These are phyloP conservation scores for Ptilodon capucinus DNA, from an alignment of 2,888 invertebrate species.

Conservation along the genomic window DNA sequence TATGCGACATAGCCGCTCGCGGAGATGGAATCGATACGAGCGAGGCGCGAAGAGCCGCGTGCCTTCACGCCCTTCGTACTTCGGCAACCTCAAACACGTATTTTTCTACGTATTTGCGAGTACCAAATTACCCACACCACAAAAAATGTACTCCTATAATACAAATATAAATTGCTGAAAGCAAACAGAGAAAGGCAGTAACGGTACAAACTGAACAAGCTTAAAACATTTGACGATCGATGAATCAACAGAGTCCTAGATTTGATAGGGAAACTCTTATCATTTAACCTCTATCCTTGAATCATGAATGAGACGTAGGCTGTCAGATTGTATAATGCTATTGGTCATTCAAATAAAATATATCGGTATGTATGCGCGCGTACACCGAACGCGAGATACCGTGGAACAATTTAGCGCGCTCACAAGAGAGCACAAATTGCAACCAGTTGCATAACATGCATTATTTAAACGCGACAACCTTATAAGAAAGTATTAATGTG, in stretches of 20 bases:
- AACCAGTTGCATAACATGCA: constrained; percentile 79
- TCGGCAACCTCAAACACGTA: constrained; percentile 31
- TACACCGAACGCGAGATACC: constrained; percentile 33
- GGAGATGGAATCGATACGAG: constrained; percentile 66
- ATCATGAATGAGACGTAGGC: not conserved
- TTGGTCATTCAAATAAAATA: not conserved
- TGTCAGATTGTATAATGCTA: not conserved
- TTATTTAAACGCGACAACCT: constrained; percentile 78
- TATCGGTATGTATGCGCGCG: constrained; percentile 12
- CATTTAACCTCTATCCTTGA: not conserved
- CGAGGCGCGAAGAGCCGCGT: constrained; percentile 56
- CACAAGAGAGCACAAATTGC: constrained; percentile 68
- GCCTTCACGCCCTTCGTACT: constrained; percentile 60
- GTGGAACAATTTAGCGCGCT: constrained; percentile 46
- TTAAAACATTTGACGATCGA: not conserved
- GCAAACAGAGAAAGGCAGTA: not conserved
- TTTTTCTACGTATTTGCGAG: constrained; percentile 25
- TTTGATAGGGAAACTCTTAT: not conserved
- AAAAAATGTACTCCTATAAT: not conserved
- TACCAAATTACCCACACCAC: constrained; percentile 3
- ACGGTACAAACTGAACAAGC: not conserved
- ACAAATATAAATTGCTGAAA: not conserved
- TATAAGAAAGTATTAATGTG: constrained; percentile 80
- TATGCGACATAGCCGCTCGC: constrained; percentile 60
- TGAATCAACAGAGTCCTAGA: not conserved